Percentiles rank a stretch among this genome's conserved stretches.
These are phyloP conservation scores for Porites evermanni DNA, from an alignment of 92 coral and sea anemone genomes.

Conservation along the genomic window DNA sequence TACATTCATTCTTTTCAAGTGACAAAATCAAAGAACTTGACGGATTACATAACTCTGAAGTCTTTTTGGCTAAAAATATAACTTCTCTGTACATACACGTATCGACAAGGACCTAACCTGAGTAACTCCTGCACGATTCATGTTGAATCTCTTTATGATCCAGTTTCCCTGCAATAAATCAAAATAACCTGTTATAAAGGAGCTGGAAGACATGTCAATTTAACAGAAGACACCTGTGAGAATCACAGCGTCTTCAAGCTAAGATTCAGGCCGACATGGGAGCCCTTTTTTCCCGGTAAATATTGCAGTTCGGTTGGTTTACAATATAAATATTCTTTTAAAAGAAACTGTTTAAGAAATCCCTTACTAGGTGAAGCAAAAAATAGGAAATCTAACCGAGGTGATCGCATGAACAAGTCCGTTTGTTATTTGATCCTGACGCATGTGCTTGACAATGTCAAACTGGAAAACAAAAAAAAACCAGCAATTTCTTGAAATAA, in stretches of 20 bases:
- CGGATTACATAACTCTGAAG: neutral
- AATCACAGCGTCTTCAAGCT: too few species aligned
- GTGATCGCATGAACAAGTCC: slow-evolving; percentile 94
- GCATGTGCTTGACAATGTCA: slow-evolving; percentile 99
- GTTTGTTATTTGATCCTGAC: slow-evolving; percentile 94
- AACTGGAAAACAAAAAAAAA: slow-evolving; percentile 57
- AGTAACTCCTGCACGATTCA: slow-evolving; percentile 98
- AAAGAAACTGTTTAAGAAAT: neutral
- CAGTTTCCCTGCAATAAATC: slow-evolving; percentile 86
- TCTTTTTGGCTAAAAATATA: neutral
- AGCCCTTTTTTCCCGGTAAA: too few species aligned
- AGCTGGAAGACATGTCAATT: too few species aligned
- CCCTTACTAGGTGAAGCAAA: neutral
- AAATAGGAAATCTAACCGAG: slow-evolving; percentile 72
- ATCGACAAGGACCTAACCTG: slow-evolving; percentile 65
- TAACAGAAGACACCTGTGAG: too few species aligned
- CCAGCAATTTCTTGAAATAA: neutral
- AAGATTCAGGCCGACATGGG: too few species aligned
- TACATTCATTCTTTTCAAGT: too few species aligned
- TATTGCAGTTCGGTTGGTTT: too few species aligned
- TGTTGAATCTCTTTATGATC: slow-evolving; percentile 96
- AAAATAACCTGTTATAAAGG: too few species aligned
- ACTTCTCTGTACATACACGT: neutral
- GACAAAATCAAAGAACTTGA: neutral
- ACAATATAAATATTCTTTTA: too few species aligned